Percentiles rank a stretch among this genome's conserved stretches.
phyloP scores from a whole-genome alignment of 2,113 vertebrate genomes.

The Polypterus bichir region DNA sequence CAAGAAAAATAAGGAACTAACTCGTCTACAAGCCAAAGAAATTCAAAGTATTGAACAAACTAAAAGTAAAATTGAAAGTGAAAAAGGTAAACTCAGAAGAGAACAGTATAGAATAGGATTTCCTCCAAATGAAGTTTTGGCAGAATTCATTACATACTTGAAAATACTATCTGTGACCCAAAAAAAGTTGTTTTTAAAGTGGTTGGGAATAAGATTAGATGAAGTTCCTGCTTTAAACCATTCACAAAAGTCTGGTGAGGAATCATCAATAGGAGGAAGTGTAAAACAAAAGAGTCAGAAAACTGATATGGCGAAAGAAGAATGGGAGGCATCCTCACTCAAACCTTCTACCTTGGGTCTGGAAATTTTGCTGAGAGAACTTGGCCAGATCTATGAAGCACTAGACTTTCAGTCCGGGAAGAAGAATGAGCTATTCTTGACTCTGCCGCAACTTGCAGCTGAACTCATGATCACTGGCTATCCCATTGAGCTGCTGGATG shows the following conservation, averaged over 20 bases:
- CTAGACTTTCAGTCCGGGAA: constrained; percentile 4
- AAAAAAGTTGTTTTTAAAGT: constrained; percentile 46
- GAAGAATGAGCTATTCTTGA: neutral
- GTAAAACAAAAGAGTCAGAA: constrained; percentile 26
- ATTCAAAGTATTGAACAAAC: constrained; percentile 29
- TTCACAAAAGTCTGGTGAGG: constrained; percentile 25
- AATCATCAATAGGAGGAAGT: constrained; percentile 29
- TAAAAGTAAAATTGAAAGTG: constrained; percentile 23
- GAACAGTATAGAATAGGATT: constrained; percentile 20
- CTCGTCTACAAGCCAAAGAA: constrained; percentile 28
- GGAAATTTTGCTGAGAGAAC: constrained; percentile 55
- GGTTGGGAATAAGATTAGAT: constrained; percentile 34
- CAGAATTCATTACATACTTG: constrained; percentile 17
- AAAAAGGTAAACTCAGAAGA: constrained; percentile 23
- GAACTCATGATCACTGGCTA: constrained; percentile 49
- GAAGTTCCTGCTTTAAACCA: constrained; percentile 22
- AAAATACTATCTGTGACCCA: constrained; percentile 10
- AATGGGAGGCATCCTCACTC: constrained; percentile 19
- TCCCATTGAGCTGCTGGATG: constrained; percentile 60
- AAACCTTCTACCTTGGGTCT: constrained; percentile 36
- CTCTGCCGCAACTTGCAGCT: constrained; percentile 26
- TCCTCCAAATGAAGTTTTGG: constrained; percentile 26
- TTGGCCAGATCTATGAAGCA: constrained; percentile 58
- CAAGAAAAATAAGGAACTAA: constrained; percentile 33
- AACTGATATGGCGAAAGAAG: constrained; percentile 7